phyloP scores from a whole-genome alignment of 2,888 invertebrate species.

The Scrobipalpa costella region DNA sequence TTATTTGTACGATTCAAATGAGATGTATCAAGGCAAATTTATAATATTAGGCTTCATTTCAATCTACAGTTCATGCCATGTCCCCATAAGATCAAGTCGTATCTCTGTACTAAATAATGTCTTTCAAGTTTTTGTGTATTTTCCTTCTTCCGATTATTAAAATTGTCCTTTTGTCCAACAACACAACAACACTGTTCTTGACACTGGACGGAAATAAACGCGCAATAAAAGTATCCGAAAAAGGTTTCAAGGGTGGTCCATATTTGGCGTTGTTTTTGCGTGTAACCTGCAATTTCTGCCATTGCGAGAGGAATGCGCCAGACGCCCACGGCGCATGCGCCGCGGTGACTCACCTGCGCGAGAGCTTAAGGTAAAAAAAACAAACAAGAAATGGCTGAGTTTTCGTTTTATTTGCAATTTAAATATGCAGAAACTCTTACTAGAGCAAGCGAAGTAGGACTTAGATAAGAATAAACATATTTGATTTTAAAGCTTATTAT shows the following conservation, averaged over 20 bases:
- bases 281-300: slow-evolving; percentile 13
- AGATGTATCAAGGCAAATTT: too few species aligned
- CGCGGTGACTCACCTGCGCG: slow-evolving; percentile 8
- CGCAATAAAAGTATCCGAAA: slow-evolving; percentile 4
- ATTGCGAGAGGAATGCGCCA: slow-evolving; percentile 5
- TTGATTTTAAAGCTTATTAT: too few species aligned
- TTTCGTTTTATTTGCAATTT: too few species aligned
- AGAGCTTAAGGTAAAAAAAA: neutral
- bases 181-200: neutral
- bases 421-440: too few species aligned
- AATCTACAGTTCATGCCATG: too few species aligned
- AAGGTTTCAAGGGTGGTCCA: neutral
- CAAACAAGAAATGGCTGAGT: neutral
- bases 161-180: neutral
- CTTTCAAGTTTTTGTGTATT: neutral
- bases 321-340: slow-evolving; percentile 3
- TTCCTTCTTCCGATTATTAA: neutral
- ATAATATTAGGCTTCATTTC: too few species aligned
- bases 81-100: too few species aligned
- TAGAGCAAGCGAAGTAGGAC: too few species aligned
- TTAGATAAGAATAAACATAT: too few species aligned
- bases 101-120: too few species aligned
- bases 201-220: slow-evolving; percentile 9
- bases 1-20: too few species aligned
- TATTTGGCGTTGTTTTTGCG: neutral